A percentile compares a stretch with the other conserved stretches of the same genome.
phyloP scores from a whole-genome alignment of 1,140 invertebrate species.

The Euura lappo region DNA sequence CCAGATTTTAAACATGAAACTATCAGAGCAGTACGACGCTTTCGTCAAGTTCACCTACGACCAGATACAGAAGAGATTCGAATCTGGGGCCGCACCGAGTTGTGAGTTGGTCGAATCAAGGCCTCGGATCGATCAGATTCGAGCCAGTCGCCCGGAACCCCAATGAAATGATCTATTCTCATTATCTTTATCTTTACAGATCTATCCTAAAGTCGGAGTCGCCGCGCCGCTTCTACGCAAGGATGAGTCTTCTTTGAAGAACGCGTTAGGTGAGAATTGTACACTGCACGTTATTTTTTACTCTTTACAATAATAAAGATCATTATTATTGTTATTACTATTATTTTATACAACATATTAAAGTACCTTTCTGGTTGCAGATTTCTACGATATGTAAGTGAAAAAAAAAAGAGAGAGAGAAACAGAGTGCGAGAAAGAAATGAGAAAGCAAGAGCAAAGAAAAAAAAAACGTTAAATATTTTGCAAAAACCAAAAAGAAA shows the following conservation, averaged over 20 bases:
- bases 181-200: conserved; percentile 29
- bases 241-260: conserved; percentile 48
- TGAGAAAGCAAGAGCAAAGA: conserved; percentile 20
- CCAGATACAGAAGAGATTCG: conserved; percentile 90
- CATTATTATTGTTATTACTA: no score
- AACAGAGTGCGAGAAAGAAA: background rate
- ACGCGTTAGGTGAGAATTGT: conserved; percentile 47
- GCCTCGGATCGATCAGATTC: conserved; percentile 43
- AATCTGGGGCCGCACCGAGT: conserved; percentile 68
- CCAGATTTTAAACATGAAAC: conserved; percentile 85
- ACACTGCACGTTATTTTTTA: background rate
- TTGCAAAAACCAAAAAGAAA: no score
- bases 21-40: conserved; percentile 96
- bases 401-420: conserved; percentile 30
- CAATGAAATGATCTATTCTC: conserved; percentile 13
- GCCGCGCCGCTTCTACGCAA: conserved; percentile 41
- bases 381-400: conserved; percentile 44
- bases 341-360: no score
- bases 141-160: conserved; percentile 9
- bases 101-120: conserved; percentile 63
- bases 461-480: conserved; percentile 20
- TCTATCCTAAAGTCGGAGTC: conserved; percentile 52
- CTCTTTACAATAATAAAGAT: background rate
- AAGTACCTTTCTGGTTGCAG: conserved; percentile 33
- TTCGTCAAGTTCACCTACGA: conserved; percentile 98